Conservation (phyloP, 2,113 vertebrate genomes). For the Pterocles orientalis region DNA sequence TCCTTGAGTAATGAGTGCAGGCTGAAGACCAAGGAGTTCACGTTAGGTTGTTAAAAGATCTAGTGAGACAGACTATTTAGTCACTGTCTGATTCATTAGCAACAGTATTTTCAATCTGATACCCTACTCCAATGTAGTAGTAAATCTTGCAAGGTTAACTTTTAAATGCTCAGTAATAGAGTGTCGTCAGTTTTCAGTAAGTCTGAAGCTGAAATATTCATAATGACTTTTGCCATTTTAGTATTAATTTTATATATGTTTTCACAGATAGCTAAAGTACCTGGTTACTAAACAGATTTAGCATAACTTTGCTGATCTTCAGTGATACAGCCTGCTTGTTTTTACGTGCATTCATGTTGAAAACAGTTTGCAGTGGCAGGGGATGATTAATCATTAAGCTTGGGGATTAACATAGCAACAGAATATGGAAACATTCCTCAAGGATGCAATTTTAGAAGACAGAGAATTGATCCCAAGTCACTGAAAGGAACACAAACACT, state of each 20-base stretch:
- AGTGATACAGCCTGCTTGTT: background rate
- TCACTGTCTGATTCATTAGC: constrained; percentile 12
- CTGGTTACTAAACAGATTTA: background rate
- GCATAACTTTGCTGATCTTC: constrained; percentile 36
- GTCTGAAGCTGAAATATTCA: background rate
- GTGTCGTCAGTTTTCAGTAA: background rate
- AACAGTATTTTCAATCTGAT: background rate
- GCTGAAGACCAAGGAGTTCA: background rate
- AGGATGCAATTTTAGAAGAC: constrained; percentile 8
- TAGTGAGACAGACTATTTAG: constrained; percentile 13
- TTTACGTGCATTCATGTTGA: constrained; percentile 10
- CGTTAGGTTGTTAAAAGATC: constrained; percentile 18
- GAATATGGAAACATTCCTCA: constrained; percentile 7
- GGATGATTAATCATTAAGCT: constrained; percentile 40
- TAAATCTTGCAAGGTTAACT: constrained; percentile 19
- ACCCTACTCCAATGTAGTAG: background rate
- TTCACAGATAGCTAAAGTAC: background rate
- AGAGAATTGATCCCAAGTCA: background rate
- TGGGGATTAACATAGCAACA: constrained; percentile 20
- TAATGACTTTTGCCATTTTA: background rate
- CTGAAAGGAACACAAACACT: background rate
- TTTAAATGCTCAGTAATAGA: constrained; percentile 12
- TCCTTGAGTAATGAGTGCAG: constrained; percentile 14
- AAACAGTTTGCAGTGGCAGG: background rate
- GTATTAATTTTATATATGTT: constrained; percentile 2